A percentile compares a stretch with the other conserved stretches of the same genome.
Evolutionary conservation across 2,797 vertebrate genomes (phyloP).

Genomic region (Argya squamiceps): DNA sequence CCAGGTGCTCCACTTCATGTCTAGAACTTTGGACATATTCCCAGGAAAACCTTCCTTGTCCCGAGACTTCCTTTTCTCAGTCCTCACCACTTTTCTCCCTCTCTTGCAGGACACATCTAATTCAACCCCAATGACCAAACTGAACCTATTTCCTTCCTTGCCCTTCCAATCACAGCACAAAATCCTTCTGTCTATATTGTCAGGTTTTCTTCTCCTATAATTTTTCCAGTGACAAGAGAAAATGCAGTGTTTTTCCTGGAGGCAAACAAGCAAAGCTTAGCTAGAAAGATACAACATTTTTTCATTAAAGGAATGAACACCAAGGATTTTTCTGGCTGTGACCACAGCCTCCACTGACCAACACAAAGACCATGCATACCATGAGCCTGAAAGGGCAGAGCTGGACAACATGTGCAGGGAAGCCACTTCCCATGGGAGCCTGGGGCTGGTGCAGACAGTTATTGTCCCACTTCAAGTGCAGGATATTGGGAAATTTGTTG

Average conservation of each 20-base stretch:
- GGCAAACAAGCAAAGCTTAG: not conserved
- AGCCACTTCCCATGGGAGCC: not conserved
- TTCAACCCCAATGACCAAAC: not conserved
- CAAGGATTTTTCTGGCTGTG: not conserved
- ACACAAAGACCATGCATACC: not conserved
- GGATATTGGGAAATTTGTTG: not conserved
- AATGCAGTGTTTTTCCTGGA: not conserved
- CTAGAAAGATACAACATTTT: not conserved
- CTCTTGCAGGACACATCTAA: not conserved
- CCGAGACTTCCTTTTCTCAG: not conserved
- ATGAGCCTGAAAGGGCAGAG: not conserved
- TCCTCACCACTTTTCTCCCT: not conserved
- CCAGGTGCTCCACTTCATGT: not conserved
- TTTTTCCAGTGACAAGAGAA: not conserved
- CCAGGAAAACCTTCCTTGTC: not conserved
- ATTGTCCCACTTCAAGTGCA: too few relatives aligned
- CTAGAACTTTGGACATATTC: not conserved
- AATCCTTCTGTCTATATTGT: not conserved
- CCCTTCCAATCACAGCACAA: not conserved
- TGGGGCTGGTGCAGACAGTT: not conserved
- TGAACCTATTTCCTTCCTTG: not conserved
- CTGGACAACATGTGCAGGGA: not conserved
- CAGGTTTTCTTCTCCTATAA: not conserved
- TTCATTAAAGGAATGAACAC: not conserved
- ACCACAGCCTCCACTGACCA: not conserved